Evolutionary conservation across 2,797 vertebrate species (phyloP), one percentile per base, ranked within the genome.

Genomic region (Argya squamiceps): DNA sequence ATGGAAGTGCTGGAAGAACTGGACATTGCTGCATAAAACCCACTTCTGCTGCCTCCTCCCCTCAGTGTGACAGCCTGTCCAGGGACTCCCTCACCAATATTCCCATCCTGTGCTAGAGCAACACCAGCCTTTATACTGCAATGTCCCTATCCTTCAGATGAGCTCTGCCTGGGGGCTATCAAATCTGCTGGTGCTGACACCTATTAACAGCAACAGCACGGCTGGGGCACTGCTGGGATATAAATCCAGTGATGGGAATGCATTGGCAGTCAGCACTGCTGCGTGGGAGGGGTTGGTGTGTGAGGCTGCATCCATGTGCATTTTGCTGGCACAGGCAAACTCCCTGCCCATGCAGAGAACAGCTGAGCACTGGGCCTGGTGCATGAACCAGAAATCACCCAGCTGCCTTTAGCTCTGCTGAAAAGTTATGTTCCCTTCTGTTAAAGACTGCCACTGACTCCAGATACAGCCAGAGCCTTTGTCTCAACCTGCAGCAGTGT

Each of bases 1-100:
- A 59, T 0, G 0, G 10, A 52, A 55, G 7, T 0, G 0, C 32
- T 70, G 52, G 27, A 55, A 52, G 9, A 0, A 0, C 34, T 70
- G 52, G 30, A 55, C n/a, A 67, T 17, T 64, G n/a, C 34, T 21
- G 32, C 46, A 64, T 2, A 10, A 70, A 67, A 8, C 30, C 34
- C 11, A 13, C 26, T 81, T 49, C 60, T 92, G 37, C 36, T 52
- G 60, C 46, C 32, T 62, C 64, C 47, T 27, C 18, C 36, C 37
- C 60, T 86, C 44, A 69, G 43, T 30, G 19, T 4, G 11, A 52
- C 50, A 83, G 58, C 27, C 21, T 11, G 15, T 26, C 41, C 46
- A 34, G 0, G 0, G 58, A n/a, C n/a, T 84, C 39, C 27, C 50
- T 62, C 50, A 34, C 36, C 84, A 26, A 0, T 10, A 53, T 43